Percentiles rank a stretch among this genome's conserved stretches.
Evolutionary conservation across 1,140 invertebrate species (phyloP).

Genomic region (Solenopsis fugax): DNA sequence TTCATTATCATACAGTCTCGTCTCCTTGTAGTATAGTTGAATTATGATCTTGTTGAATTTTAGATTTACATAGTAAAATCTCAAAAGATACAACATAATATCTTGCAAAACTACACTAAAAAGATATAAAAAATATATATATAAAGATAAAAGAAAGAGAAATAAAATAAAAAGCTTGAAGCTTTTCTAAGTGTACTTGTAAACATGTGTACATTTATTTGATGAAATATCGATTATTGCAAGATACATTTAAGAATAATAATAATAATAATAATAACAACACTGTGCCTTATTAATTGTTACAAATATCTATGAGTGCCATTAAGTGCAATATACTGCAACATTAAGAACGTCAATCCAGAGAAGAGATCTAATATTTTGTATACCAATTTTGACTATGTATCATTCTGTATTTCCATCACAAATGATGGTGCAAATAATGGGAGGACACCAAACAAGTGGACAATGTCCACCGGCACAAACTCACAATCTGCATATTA

Average conservation of each 20-base stretch:
- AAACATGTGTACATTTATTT: not conserved
- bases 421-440: conserved; percentile 84
- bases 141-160: conserved; percentile 18
- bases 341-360: conserved; percentile 8
- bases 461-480: conserved; percentile 79
- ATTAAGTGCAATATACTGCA: conserved; percentile 35
- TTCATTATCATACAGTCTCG: not conserved
- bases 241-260: conserved; percentile 47
- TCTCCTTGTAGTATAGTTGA: not conserved
- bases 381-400: conserved; percentile 79
- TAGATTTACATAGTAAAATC: conserved; percentile 48
- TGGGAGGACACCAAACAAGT: conserved; percentile 82
- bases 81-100: conserved; percentile 35
- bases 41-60: conserved; percentile 39
- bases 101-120: conserved; percentile 14
- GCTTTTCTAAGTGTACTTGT: conserved; percentile 51
- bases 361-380: conserved; percentile 45
- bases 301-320: conserved; percentile 42
- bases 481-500: conserved; percentile 77
- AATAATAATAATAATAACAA: conserved; percentile 19
- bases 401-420: conserved; percentile 83
- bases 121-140: conserved; percentile 25
- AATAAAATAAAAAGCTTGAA: conserved; percentile 50
- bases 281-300: conserved; percentile 32
- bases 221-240: conserved; percentile 26